A percentile compares a stretch with the other conserved stretches of the same genome.
Evolutionary conservation across 30 jellyfish, hydroid and myxozoan genomes (phyloP).

Genomic region (Turritopsis dohrnii): DNA sequence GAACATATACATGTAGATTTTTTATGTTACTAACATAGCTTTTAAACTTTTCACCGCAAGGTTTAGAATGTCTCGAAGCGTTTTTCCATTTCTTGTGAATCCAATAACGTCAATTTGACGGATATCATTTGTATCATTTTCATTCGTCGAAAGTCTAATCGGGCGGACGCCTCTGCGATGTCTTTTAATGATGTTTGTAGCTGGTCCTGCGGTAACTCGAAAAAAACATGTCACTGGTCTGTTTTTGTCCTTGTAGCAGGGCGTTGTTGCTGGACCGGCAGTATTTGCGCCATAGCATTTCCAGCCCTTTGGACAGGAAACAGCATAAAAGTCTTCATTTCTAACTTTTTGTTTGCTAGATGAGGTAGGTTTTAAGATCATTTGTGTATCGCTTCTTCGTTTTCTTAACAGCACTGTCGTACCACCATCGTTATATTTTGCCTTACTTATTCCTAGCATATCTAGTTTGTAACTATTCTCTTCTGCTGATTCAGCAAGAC

Average conservation of each 20-base stretch:
- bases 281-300: background rate
- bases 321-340: background rate
- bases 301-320: background rate
- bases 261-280: constrained; percentile 1
- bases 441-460: background rate
- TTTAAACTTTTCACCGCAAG: background rate
- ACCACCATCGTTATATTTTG: background rate
- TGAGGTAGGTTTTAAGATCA: background rate
- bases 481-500: background rate
- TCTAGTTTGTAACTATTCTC: background rate
- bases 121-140: too few relatives aligned
- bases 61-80: background rate
- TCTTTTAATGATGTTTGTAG: background rate
- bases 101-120: background rate
- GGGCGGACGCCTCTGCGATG: background rate
- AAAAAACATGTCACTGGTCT: constrained; percentile 2
- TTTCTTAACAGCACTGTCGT: background rate
- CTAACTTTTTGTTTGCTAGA: background rate
- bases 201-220: constrained; percentile 6
- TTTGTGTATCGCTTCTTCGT: background rate
- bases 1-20: background rate
- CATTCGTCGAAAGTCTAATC: background rate
- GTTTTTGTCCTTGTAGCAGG: background rate
- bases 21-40: background rate
- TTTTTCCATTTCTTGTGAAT: background rate